Evolutionary conservation across 2,113 vertebrate species (phyloP), one percentile per base, ranked within the genome.

Genomic region (Seriola rivoliana): DNA sequence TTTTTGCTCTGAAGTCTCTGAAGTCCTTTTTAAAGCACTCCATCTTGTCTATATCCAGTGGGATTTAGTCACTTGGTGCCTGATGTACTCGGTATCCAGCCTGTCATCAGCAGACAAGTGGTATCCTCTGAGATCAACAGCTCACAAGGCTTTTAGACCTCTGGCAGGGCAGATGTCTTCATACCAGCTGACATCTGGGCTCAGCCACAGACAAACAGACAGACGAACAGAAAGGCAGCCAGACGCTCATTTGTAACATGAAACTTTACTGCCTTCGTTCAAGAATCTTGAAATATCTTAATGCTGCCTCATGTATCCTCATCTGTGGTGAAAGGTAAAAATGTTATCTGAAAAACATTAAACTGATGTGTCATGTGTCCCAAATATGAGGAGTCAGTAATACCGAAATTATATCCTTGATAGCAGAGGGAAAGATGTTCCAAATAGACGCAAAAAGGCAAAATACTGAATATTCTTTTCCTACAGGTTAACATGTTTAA

Each of bases 151-250:
- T 89, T 84, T 91, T 74, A 86, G 84, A 84, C 75, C 67, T 76
- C 84, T 90, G 85, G 84, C 81, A 85, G 65, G 77, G 62, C 84
- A 90, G 84, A 90, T 81, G 68, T 93, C 77, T 93, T 91, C 89
- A 90, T 88, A 86, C 58, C 80, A 92, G 85, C 85, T 88, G 85
- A 89, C 88, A 90, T 91, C 91, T 94, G 91, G 83, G 60, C 77
- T 87, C 64, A 79, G 65, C 32, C 48, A 57, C 66, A 88, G 75
- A 82, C 79, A 75, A 11, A 67, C 66, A 42, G 21, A 40, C 44
- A 60, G 17, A 80, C 0, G 19, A 8, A 68, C 57, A 70, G 64
- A 77, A 0, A 38, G 58, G 14, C 74, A 66, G 72, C 4, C 50
- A 14, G 32, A 42, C 71, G 23, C 34, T 80, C 69, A 38, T 69